These are phyloP conservation scores for Actinia tenebrosa DNA, from an alignment of 64 coral and sea anemone genomes.

Conservation along the genomic window DNA sequence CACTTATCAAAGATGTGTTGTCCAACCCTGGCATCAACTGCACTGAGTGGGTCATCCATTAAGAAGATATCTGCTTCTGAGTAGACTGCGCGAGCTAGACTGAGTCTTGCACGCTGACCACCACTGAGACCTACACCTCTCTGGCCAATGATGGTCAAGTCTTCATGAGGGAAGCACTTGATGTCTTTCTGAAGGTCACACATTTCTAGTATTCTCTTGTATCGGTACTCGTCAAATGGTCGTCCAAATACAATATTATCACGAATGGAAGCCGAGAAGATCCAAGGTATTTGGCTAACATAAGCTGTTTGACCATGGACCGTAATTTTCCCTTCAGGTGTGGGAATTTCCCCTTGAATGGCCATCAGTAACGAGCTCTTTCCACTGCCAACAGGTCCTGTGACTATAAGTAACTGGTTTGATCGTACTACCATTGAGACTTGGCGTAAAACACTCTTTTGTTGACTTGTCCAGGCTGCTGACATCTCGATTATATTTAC, in stretches of 20 bases:
- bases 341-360: neutral
- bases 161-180: neutral
- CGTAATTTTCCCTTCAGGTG: no score
- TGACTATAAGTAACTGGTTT: neutral
- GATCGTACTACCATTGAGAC: neutral
- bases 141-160: slow-evolving; percentile 1
- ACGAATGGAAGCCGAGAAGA: no score
- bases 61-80: neutral
- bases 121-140: neutral
- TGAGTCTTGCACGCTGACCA: no score
- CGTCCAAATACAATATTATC: neutral
- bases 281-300: neutral
- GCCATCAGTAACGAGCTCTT: slow-evolving; percentile 37
- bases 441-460: neutral
- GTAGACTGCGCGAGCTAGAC: no score
- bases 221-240: slow-evolving; percentile 11
- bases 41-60: neutral
- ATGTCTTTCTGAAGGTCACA: slow-evolving; percentile 43
- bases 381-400: slow-evolving; percentile 22
- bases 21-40: no score
- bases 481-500: neutral
- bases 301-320: neutral
- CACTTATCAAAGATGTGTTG: neutral
- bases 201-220: slow-evolving; percentile 17
- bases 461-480: neutral